Base-by-base conservation (phyloP, 2,113 vertebrate species). In the Passer montanus region DNA sequence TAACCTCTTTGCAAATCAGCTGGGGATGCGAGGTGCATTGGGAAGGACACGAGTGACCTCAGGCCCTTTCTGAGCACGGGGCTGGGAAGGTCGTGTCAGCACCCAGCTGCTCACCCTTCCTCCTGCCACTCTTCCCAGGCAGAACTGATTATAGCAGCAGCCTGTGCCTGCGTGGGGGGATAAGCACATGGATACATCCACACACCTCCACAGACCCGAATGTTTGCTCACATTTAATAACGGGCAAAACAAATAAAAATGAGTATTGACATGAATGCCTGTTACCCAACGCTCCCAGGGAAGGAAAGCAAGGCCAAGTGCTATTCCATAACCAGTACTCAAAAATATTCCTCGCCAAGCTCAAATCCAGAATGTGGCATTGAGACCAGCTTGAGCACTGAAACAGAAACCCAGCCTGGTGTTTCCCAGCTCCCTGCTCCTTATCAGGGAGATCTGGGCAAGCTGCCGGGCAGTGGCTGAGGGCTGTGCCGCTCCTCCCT, bases 371-470 rank as follows among this genome's bases (percentile, higher is more conserved):
- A 87, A 70, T 58, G 11, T 11, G 5, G 17, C 62, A 82, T 87
- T 16, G 59, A 91, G 52, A 31, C 49, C 79, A 69, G 59, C 53
- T 69, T 11, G 18, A 62, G 91, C 55, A 92, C 58, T 0, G 2
- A 87, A 41, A 95, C 49, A 72, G 80, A 95, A 93, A 88, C 37
- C 62, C 67, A 92, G 84, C 14, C 79, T 94, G 86, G 84, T 73
- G 87, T 94, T 98, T 97, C 96, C 95, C 90, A 86, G 95, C 93
- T 98, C 96, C 94, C 91, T 96, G 90, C 43, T 69, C 86, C 91
- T 97, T 98, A 97, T 98, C 98, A 89, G 58, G 87, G 91, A 95
- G 96, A 98, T 98, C 98, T 98, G 92, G 77, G 90, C 95, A 94
- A 78, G 97, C 79, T 97, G 94, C 97, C 92, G 28, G 92, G 92